Evolutionary conservation across 2,797 vertebrate species (phyloP).

Genomic region (Uromys caudimaculatus): DNA sequence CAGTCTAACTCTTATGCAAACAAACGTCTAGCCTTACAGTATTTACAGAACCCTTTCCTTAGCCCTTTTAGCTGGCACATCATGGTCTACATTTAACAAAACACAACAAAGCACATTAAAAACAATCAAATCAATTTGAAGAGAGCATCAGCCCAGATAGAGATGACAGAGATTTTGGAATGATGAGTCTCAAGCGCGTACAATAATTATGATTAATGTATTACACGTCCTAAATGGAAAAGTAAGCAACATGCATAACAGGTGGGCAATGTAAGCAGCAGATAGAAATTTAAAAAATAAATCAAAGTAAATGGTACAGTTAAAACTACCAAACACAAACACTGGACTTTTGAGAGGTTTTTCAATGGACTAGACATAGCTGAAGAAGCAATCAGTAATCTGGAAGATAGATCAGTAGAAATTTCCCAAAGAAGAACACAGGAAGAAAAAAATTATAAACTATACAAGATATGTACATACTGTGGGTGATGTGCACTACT

Average conservation of each 20-base stretch:
- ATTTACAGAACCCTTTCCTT: background rate
- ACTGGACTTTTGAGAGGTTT: background rate
- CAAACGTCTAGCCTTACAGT: background rate
- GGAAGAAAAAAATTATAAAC: background rate
- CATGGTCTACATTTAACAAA: background rate
- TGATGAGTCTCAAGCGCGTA: background rate
- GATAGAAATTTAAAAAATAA: background rate
- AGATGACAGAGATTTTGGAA: background rate
- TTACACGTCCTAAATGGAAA: background rate
- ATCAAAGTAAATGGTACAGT: background rate
- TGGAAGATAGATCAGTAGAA: background rate
- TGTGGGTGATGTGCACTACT: background rate
- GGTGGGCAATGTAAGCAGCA: background rate
- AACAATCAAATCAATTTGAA: background rate
- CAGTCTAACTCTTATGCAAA: background rate
- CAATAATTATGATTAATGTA: background rate
- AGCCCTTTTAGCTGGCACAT: background rate
- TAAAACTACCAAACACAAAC: background rate
- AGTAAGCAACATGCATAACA: background rate
- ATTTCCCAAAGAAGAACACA: background rate
- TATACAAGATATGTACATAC: background rate
- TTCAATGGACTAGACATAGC: background rate
- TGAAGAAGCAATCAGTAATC: conserved; percentile 29
- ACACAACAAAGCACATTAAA: background rate
- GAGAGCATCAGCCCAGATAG: background rate